A percentile compares a stretch with the other conserved stretches of the same genome.
phyloP scores from a whole-genome alignment of 2,888 invertebrate species.

The Dusona sp. region DNA sequence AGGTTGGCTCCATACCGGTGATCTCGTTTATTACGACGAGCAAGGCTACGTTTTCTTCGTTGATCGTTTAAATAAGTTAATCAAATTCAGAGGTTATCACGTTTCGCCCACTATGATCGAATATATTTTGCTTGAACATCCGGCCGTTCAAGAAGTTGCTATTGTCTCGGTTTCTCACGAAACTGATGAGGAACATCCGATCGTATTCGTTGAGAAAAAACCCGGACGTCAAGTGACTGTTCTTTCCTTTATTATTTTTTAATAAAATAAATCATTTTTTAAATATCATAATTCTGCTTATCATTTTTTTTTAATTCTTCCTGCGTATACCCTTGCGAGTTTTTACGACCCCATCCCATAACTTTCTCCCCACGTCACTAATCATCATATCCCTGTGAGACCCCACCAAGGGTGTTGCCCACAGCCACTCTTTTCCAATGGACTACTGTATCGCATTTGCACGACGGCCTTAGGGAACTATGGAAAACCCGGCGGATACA shows the following conservation, averaged over 20 bases:
- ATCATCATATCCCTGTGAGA: too few relatives aligned
- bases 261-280: too few relatives aligned
- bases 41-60: slow-evolving; percentile 85
- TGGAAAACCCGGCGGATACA: too few relatives aligned
- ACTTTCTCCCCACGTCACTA: too few relatives aligned
- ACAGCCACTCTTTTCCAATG: too few relatives aligned
- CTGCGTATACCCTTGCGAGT: too few relatives aligned
- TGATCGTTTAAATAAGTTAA: slow-evolving; percentile 87
- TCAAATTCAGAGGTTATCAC: slow-evolving; percentile 87
- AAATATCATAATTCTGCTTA: too few relatives aligned
- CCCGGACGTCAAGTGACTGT: slow-evolving; percentile 71
- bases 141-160: slow-evolving; percentile 73
- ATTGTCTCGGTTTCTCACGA: slow-evolving; percentile 78
- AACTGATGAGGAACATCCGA: slow-evolving; percentile 84
- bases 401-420: too few relatives aligned
- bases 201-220: slow-evolving; percentile 75
- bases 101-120: slow-evolving; percentile 83
- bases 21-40: slow-evolving; percentile 86
- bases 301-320: too few relatives aligned
- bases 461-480: too few relatives aligned
- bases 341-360: too few relatives aligned
- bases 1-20: slow-evolving; percentile 86
- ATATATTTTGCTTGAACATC: slow-evolving; percentile 73
- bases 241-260: not conserved
- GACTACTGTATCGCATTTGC: too few relatives aligned